Evolutionary conservation across 2,113 vertebrate genomes (phyloP).

Genomic region (Nycticorax nycticorax): DNA sequence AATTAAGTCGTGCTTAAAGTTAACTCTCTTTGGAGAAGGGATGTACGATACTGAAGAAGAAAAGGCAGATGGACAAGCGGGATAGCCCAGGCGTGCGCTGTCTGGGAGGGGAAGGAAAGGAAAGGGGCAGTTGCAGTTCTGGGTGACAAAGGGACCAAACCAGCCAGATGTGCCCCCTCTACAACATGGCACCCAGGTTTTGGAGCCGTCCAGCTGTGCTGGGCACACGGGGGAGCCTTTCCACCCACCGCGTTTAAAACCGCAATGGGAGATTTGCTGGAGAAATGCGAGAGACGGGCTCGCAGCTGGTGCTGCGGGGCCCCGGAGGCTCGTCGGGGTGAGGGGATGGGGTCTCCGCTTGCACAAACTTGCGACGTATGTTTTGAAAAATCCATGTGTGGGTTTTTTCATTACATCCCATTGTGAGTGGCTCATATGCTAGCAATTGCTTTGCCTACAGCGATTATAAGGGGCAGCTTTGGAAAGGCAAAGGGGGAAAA

Average conservation of each 20-base stretch:
- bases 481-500: not conserved
- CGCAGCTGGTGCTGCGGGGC: rapidly evolving
- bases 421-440: not conserved
- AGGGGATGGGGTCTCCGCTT: not conserved
- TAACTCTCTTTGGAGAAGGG: not conserved
- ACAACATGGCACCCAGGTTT: rapidly evolving
- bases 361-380: not conserved
- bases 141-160: not conserved
- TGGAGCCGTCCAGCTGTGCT: not conserved
- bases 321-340: rapidly evolving
- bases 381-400: rapidly evolving
- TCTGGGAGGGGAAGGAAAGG: no score
- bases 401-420: rapidly evolving
- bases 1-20: not conserved
- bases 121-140: not conserved
- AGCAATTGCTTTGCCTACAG: not conserved
- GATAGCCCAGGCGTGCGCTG: rapidly evolving
- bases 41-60: not conserved
- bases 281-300: not conserved
- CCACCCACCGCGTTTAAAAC: rapidly evolving
- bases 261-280: rapidly evolving
- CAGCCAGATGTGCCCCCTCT: not conserved
- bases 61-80: not conserved
- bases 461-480: rapidly evolving
- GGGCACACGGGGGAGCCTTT: no score